Evolutionary conservation across 2,797 vertebrate genomes (phyloP).

Genomic region (Australoheros facetus): DNA sequence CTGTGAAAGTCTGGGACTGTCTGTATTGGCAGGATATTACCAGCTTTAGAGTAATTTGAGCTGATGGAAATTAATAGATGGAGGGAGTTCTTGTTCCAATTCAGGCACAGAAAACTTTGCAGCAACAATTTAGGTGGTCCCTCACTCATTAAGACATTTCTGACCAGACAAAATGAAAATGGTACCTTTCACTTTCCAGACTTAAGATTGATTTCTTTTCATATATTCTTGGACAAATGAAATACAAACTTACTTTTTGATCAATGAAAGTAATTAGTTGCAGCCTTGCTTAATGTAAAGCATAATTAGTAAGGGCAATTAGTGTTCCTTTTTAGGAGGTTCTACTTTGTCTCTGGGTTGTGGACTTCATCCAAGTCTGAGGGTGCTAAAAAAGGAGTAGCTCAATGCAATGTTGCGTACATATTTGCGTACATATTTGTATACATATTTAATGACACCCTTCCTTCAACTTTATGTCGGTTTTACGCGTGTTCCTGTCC

Average conservation of each 20-base stretch:
- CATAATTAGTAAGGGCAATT: conserved; percentile 34
- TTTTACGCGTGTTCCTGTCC: conserved; percentile 30
- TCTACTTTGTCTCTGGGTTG: conserved; percentile 30
- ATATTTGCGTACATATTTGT: conserved; percentile 5
- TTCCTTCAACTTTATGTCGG: conserved; percentile 18
- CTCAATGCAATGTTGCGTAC: conserved; percentile 39
- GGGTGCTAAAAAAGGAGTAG: conserved; percentile 41
- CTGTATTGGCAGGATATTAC: conserved; percentile 10
- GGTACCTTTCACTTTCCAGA: neutral
- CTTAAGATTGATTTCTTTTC: neutral
- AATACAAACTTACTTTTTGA: neutral
- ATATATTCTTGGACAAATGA: neutral
- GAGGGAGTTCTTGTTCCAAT: neutral
- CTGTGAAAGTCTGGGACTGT: neutral
- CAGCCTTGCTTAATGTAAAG: conserved; percentile 17
- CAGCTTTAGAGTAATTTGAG: conserved; percentile 2
- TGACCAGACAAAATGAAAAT: neutral
- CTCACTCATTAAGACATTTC: neutral
- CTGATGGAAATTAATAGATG: conserved; percentile 18
- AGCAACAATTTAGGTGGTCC: neutral
- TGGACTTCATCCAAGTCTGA: conserved; percentile 24
- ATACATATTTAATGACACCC: conserved; percentile 52
- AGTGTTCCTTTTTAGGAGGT: conserved; percentile 28
- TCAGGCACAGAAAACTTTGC: neutral
- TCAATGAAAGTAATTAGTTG: conserved; percentile 26